Conservation (phyloP, 2,113 vertebrate species). For the Planiliza haematocheilus region DNA sequence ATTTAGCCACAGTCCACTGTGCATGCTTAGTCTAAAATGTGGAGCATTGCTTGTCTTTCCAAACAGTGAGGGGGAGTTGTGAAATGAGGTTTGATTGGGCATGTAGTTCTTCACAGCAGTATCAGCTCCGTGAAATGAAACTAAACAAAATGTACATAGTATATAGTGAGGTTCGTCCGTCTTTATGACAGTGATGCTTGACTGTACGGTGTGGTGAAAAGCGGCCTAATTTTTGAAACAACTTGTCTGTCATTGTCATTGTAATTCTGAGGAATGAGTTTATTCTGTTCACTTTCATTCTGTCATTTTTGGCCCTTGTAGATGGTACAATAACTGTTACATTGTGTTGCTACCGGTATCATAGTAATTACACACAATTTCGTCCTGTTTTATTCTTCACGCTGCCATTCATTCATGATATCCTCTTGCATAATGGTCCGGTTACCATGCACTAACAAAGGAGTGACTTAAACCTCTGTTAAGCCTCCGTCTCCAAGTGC, state of each 20-base stretch:
- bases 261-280: not conserved
- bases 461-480: not conserved
- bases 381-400: slow-evolving; percentile 9
- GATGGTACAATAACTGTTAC: not conserved
- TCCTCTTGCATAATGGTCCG: not conserved
- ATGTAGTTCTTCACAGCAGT: slow-evolving; percentile 10
- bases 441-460: slow-evolving; percentile 15
- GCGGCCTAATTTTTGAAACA: not conserved
- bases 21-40: slow-evolving; percentile 64
- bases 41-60: slow-evolving; percentile 62
- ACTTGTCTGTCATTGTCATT: slow-evolving; percentile 1
- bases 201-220: not conserved
- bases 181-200: no score
- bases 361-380: slow-evolving; percentile 20
- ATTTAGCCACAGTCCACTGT: slow-evolving; percentile 49
- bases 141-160: not conserved
- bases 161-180: slow-evolving; percentile 28
- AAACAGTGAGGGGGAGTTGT: slow-evolving; percentile 65
- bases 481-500: not conserved
- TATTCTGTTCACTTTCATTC: slow-evolving; percentile 20
- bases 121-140: slow-evolving; percentile 29
- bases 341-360: slow-evolving; percentile 1
- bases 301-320: slow-evolving; percentile 22
- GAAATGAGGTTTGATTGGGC: slow-evolving; percentile 43
- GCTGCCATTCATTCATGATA: not conserved